A percentile compares a stretch with the other conserved stretches of the same genome.
Evolutionary conservation across 2,113 vertebrate species (phyloP).

Genomic region (Oceanites oceanicus): DNA sequence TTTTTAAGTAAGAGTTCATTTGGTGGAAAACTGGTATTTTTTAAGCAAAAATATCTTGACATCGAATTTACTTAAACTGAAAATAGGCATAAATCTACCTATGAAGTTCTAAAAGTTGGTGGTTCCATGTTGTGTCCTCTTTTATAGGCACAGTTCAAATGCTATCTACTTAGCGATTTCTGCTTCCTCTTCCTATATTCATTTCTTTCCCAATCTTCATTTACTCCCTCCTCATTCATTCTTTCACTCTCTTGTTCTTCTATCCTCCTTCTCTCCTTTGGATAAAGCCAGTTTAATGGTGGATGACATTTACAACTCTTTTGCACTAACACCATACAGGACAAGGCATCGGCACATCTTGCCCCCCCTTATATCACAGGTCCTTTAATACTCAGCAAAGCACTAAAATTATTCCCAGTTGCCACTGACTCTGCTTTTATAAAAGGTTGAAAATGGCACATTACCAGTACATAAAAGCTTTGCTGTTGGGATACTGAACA

Average conservation of each 20-base stretch:
- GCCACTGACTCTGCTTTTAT: background rate
- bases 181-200: background rate
- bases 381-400: background rate
- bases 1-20: background rate
- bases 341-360: background rate
- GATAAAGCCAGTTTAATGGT: background rate
- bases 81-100: background rate
- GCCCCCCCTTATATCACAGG: background rate
- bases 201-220: background rate
- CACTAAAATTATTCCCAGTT: background rate
- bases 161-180: background rate
- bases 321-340: background rate
- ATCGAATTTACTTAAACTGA: background rate
- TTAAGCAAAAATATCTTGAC: background rate
- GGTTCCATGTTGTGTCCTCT: background rate
- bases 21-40: background rate
- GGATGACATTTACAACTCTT: background rate
- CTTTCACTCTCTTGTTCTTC: background rate
- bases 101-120: background rate
- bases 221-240: background rate
- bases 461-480: background rate
- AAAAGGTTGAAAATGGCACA: fast-evolving
- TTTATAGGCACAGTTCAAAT: background rate
- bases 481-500: background rate
- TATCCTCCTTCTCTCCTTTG: background rate